Base-by-base conservation (phyloP, 2,888 invertebrate genomes). In the Ophion slaviceki region DNA sequence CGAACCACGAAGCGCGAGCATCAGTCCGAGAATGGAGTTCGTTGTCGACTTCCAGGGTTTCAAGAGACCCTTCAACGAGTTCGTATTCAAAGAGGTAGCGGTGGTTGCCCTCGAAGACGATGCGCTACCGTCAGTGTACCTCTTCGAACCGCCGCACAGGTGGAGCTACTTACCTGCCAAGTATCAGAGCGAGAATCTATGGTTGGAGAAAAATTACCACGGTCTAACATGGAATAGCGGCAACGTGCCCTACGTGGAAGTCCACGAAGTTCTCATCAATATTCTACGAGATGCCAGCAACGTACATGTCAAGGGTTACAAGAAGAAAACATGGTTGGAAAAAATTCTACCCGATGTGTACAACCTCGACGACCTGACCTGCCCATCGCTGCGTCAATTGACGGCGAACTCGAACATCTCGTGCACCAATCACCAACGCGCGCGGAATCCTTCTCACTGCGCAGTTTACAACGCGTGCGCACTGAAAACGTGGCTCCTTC, bases 1-100 rank as follows among this genome's bases (percentile, higher is more conserved):
- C 5, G 61, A 45, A 10, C 36, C 0, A 24, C 36, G 57, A 68
- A 20, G 24, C 17, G 14, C 17, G 8, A 61, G 59, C 68, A 68
- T 78, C 68, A 68, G 1, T 78, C 32, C 57, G 47, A 82, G 17
- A 24, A 81, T 83, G 81, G 74, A 80, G 28, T 74, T 77, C 72
- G 77, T 83, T n/a, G 59, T 82, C 3, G 84, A 87, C 40, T 57
- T 84, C 17, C 82, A 86, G 66, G 82, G 80, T 57, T 82, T 86
- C 77, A 66, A 82, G 53, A 32, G n/a, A 14, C 61, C 79, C 14
- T 8, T 47, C 40, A 79, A 86, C 47, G 71, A 80, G 11, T 84
- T 87, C 40, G 59, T 87, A 4, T 61, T 76, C 40, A 86, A 87
- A 40, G 85, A 84, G 70, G 8, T 86, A n/a, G 85, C 78, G 2